phyloP scores from a whole-genome alignment of 2,888 invertebrate genomes.

The Brenthis ino region DNA sequence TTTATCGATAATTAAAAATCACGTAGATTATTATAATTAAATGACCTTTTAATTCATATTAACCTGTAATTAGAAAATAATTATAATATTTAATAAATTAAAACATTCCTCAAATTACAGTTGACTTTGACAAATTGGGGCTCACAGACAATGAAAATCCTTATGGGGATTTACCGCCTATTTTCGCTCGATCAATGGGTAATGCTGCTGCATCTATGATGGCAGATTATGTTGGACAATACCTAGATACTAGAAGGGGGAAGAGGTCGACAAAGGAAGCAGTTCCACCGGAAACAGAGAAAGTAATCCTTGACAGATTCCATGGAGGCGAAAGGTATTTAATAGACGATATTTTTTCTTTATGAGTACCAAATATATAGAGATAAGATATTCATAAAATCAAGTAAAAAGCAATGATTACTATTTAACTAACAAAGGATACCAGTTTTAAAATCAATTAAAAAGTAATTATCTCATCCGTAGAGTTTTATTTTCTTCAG shows the following conservation, averaged over 20 bases:
- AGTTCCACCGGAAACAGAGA: slow-evolving; percentile 63
- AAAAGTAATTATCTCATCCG: too few species aligned
- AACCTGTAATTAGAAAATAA: too few species aligned
- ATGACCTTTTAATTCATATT: too few species aligned
- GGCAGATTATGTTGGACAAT: slow-evolving; percentile 88
- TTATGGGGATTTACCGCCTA: slow-evolving; percentile 89
- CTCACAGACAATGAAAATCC: slow-evolving; percentile 95
- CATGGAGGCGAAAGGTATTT: slow-evolving; percentile 89
- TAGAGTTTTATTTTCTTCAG: too few species aligned
- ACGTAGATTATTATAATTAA: too few species aligned
- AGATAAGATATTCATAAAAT: too few species aligned
- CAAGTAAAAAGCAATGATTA: too few species aligned
- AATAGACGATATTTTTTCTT: too few species aligned
- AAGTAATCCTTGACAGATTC: slow-evolving; percentile 72
- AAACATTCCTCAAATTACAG: slow-evolving; percentile 69
- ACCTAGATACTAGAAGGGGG: slow-evolving; percentile 84
- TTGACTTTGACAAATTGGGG: slow-evolving; percentile 92
- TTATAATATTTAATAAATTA: neutral
- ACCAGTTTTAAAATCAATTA: too few species aligned
- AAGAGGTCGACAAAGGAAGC: slow-evolving; percentile 62
- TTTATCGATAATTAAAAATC: too few species aligned
- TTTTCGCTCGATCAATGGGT: slow-evolving; percentile 89
- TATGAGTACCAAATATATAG: too few species aligned
- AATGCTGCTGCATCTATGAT: slow-evolving; percentile 86
- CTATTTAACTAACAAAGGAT: too few species aligned